phyloP scores from a whole-genome alignment of 2,888 invertebrate species.

The Diogma glabrata region DNA sequence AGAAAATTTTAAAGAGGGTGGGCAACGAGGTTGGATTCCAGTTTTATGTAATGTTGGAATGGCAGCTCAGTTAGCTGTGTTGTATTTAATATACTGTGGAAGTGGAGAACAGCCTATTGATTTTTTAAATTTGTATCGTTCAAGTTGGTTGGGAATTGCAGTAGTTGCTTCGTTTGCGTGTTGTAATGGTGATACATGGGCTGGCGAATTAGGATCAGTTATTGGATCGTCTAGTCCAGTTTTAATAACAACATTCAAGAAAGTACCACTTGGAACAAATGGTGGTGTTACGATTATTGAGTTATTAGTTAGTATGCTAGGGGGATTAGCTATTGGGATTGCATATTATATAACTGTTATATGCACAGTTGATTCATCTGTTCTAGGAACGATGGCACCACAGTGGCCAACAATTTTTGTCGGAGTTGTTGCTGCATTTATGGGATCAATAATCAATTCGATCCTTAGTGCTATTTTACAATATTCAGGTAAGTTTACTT shows the following conservation, averaged over 20 bases:
- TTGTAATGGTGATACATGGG: slow-evolving; percentile 83
- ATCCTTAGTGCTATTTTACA: slow-evolving; percentile 74
- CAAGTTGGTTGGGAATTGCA: slow-evolving; percentile 72
- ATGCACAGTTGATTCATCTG: slow-evolving; percentile 47
- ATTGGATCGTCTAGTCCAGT: slow-evolving; percentile 54
- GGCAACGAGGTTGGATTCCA: slow-evolving; percentile 81
- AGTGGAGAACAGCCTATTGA: slow-evolving; percentile 68
- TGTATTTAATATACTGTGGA: slow-evolving; percentile 70
- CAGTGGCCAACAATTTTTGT: slow-evolving; percentile 70
- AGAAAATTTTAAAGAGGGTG: slow-evolving; percentile 70
- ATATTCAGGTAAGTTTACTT: slow-evolving; percentile 54
- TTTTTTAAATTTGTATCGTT: slow-evolving; percentile 60
- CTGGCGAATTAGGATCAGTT: slow-evolving; percentile 77
- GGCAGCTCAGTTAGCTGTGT: slow-evolving; percentile 62
- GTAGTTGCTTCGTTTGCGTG: slow-evolving; percentile 67
- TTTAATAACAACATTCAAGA: slow-evolving; percentile 59
- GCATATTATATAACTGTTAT: slow-evolving; percentile 56
- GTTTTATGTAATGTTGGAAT: slow-evolving; percentile 83
- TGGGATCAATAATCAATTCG: slow-evolving; percentile 76
- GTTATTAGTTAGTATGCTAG: slow-evolving; percentile 40
- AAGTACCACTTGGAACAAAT: slow-evolving; percentile 79
- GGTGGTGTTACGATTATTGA: slow-evolving; percentile 66
- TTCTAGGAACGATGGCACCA: slow-evolving; percentile 47
- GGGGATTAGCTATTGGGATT: slow-evolving; percentile 51
- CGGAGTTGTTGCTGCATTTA: slow-evolving; percentile 60